These are phyloP conservation scores for Sinohyriopsis cumingii DNA, from an alignment of 2,888 invertebrate genomes.

Conservation along the genomic window DNA sequence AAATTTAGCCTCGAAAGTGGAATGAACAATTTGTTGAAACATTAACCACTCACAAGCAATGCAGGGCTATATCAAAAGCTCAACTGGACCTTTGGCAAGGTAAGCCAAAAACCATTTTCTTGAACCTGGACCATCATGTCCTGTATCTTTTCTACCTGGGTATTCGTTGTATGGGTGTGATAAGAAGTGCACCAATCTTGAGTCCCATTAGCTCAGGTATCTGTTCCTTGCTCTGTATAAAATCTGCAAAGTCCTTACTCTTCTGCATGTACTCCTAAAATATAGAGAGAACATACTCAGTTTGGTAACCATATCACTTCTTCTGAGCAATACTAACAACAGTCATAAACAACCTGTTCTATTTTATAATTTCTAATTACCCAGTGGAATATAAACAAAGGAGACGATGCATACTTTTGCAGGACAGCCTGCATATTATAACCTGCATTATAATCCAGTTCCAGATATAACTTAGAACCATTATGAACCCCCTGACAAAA, in stretches of 20 bases:
- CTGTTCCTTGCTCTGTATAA: slow-evolving; percentile 76
- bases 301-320: slow-evolving; percentile 8
- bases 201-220: slow-evolving; percentile 80
- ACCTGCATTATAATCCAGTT: no score
- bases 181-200: slow-evolving; percentile 82
- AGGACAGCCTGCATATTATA: no score
- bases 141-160: slow-evolving; percentile 73
- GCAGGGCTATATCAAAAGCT: no score
- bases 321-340: neutral
- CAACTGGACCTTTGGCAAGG: no score
- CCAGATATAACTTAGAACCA: no score
- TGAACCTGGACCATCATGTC: no score
- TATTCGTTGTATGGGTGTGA: slow-evolving; percentile 85
- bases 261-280: slow-evolving; percentile 67
- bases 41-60: no score
- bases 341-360: neutral
- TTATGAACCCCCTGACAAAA: no score
- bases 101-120: neutral
- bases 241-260: slow-evolving; percentile 61
- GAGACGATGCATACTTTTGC: no score
- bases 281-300: slow-evolving; percentile 22
- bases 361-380: neutral
- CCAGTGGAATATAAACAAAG: neutral
- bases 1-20: no score
- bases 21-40: no score